Evolutionary conservation across 2,797 vertebrate genomes (phyloP).

Genomic region (Urocyon cinereoargenteus): DNA sequence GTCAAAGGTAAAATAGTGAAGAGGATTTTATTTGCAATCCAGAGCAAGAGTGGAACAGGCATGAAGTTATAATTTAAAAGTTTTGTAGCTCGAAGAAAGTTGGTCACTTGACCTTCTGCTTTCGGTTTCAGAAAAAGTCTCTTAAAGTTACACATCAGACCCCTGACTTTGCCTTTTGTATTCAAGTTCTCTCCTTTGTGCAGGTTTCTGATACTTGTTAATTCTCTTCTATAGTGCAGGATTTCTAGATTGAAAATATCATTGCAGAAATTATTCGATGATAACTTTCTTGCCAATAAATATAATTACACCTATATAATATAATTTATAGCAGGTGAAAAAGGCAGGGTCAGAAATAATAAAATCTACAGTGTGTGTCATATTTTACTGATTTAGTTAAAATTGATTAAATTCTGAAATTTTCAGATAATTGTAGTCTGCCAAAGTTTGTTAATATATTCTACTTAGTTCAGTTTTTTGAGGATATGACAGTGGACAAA

Average conservation of each 20-base stretch:
- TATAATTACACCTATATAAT: constrained; percentile 69
- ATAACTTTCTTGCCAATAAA: constrained; percentile 66
- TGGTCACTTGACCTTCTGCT: background rate
- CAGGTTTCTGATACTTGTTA: background rate
- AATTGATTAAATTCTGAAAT: constrained; percentile 79
- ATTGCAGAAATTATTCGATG: constrained; percentile 82
- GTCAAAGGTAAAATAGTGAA: background rate
- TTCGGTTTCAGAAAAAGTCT: background rate
- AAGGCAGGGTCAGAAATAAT: constrained; percentile 78
- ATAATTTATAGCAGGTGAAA: constrained; percentile 63
- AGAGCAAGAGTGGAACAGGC: background rate
- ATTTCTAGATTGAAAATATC: constrained; percentile 77
- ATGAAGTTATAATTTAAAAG: background rate
- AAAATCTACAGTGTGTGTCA: constrained; percentile 78
- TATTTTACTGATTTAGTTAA: constrained; percentile 79
- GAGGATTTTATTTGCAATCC: background rate
- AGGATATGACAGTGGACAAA: background rate
- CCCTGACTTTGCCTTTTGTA: background rate
- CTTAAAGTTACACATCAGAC: background rate
- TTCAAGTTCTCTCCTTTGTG: background rate
- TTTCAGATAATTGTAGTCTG: constrained; percentile 71
- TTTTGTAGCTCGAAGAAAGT: background rate
- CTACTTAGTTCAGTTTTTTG: background rate
- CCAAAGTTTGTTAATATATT: constrained; percentile 58
- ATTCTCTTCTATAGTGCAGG: constrained; percentile 38